phyloP scores from a whole-genome alignment of 2,797 vertebrate species.

The Enteromius thamalakanensis region DNA sequence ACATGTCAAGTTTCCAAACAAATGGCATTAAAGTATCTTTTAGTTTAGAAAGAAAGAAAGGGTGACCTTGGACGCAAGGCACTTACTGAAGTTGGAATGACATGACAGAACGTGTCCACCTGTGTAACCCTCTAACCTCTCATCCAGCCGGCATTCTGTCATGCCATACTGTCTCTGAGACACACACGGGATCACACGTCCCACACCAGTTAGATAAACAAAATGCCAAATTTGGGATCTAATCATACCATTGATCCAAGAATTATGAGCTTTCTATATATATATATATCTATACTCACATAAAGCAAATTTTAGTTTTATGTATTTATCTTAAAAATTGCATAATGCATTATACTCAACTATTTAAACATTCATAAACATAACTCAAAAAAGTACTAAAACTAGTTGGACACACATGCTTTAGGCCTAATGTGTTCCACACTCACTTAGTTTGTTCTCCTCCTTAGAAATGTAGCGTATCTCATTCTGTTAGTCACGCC shows the following conservation, averaged over 20 bases:
- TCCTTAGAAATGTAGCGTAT: slow-evolving; percentile 40
- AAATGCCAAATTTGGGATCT: background rate
- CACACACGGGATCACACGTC: slow-evolving; percentile 5
- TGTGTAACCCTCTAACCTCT: slow-evolving; percentile 66
- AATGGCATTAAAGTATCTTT: background rate
- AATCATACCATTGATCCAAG: background rate
- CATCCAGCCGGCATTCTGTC: background rate
- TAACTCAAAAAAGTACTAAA: background rate
- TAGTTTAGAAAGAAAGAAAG: background rate
- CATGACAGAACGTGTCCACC: slow-evolving; percentile 60
- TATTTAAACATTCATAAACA: background rate
- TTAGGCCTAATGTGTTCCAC: slow-evolving; percentile 7
- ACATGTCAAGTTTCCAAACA: background rate
- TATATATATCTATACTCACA: no score
- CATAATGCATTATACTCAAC: background rate
- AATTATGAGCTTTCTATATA: background rate
- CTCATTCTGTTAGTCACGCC: slow-evolving; percentile 37
- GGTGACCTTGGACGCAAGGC: slow-evolving; percentile 3
- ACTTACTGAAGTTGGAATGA: slow-evolving; percentile 48
- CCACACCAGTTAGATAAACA: background rate
- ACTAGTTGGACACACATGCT: slow-evolving; percentile 2
- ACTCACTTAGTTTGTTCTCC: slow-evolving; percentile 3
- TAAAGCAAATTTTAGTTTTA: background rate
- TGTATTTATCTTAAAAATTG: background rate
- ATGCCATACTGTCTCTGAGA: background rate